phyloP scores from a whole-genome alignment of 1,140 invertebrate genomes.

The Hyposmocoma kahamanoa region DNA sequence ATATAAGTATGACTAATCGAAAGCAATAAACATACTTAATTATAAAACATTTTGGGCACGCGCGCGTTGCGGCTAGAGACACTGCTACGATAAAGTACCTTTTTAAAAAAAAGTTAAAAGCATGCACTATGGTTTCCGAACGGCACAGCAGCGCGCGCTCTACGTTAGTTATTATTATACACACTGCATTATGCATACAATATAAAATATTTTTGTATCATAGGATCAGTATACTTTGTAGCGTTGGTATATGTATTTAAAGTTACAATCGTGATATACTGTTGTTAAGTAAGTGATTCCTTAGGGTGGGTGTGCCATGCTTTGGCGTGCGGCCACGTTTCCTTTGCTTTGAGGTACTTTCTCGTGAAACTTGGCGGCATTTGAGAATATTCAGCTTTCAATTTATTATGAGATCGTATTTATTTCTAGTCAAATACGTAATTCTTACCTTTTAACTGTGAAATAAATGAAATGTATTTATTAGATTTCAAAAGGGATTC shows the following conservation, averaged over 20 bases:
- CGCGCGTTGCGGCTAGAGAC: conserved; percentile 42
- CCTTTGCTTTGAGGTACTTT: conserved; percentile 1
- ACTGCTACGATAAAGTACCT: background rate
- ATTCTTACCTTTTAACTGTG: too few relatives aligned
- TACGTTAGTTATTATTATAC: conserved; percentile 49
- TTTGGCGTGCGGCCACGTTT: conserved; percentile 58
- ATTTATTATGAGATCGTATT: background rate
- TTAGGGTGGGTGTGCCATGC: conserved; percentile 46
- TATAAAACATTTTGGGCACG: conserved; percentile 51
- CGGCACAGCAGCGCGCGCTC: conserved; percentile 50
- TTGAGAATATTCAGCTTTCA: background rate
- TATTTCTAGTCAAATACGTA: too few relatives aligned
- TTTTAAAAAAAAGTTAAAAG: conserved; percentile 1
- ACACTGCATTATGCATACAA: conserved; percentile 60
- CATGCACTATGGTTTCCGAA: too few relatives aligned
- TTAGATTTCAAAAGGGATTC: too few relatives aligned
- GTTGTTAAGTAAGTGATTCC: conserved; percentile 48
- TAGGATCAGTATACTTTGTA: conserved; percentile 65
- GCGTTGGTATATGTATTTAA: conserved; percentile 63
- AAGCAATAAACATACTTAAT: conserved; percentile 61
- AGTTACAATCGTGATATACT: conserved; percentile 46
- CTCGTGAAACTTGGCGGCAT: conserved; percentile 6
- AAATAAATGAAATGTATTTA: too few relatives aligned
- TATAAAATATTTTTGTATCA: conserved; percentile 65
- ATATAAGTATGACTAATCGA: conserved; percentile 66